Evolutionary conservation across 2,797 vertebrate genomes (phyloP), one percentile per base, ranked within the genome.

Genomic region (Menidia menidia): DNA sequence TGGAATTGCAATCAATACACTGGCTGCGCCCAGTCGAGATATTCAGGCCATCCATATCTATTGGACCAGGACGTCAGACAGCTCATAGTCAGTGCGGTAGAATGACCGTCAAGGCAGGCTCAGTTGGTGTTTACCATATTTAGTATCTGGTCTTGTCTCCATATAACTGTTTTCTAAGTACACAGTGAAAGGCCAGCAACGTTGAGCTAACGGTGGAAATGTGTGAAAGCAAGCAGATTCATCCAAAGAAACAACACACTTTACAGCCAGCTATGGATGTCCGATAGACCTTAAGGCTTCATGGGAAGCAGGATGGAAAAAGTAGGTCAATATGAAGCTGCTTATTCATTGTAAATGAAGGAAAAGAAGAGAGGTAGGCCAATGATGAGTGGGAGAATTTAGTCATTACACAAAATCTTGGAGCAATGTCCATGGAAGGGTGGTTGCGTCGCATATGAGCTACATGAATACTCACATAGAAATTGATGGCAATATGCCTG

Each of bases 1-100:
- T 55, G 45, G 71, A 86, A 88, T 84, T 86, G 77, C 75, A 83
- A 81, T 86, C 74, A 79, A 88, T 86, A 74, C 61, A 54, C 71
- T 25, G 9, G 47, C 75, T 83, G 74, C 71, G 60, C 58, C 69
- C 73, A 62, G 58, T 63, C 64, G 65, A 82, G 75, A 68, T 60
- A 84, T 47, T 73, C 64, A 54, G 60, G 73, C 59, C 64, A 67
- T 60, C 61, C 79, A 75, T 67, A 51, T 75, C 32, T 71, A 42
- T 69, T 59, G 68, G 51, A 62, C 50, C n/a, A 0, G 7, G 19
- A 63, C 64, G 47, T 62, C 51, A 80, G 58, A 69, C 63, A 63
- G 64, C 67, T 39, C 16, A 50, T 19, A 64, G 68, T 19, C 61
- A 71, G 43, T 39, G 47, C 59, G 53, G 50, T 44, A 56, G 64